Conservation (phyloP, 1,140 invertebrate genomes). For the Mizuhopecten yessoensis region DNA sequence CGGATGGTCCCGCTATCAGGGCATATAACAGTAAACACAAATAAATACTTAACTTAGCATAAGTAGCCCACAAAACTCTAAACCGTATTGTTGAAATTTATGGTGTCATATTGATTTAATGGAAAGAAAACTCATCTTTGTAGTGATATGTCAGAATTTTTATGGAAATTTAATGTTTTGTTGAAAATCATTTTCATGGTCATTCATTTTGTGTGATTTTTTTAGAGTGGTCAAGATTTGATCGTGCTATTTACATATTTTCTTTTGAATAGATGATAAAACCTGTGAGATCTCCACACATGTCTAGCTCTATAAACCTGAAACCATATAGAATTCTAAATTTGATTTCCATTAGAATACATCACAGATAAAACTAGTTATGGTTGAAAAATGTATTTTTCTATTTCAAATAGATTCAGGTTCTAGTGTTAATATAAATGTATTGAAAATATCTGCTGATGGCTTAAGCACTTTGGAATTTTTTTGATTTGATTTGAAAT, state of each 20-base stretch:
- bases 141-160: neutral
- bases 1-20: neutral
- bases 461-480: too few relatives aligned
- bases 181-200: conserved; percentile 21
- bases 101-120: neutral
- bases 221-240: neutral
- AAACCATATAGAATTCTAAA: neutral
- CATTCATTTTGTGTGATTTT: neutral
- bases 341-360: neutral
- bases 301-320: neutral
- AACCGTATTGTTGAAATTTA: neutral
- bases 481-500: too few relatives aligned
- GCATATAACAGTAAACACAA: conserved; percentile 9
- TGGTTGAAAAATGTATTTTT: too few relatives aligned
- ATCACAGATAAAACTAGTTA: too few relatives aligned
- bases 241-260: neutral
- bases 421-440: too few relatives aligned
- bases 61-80: neutral
- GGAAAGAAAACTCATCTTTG: neutral
- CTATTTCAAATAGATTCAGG: too few relatives aligned
- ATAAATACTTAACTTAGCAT: conserved; percentile 35
- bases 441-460: too few relatives aligned
- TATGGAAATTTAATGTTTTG: conserved; percentile 34
- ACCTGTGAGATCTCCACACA: neutral
- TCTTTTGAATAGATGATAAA: neutral